Percentiles rank a stretch among this genome's conserved stretches.
phyloP scores from a whole-genome alignment of 2,113 vertebrate genomes.

The Sinosuthora webbiana region DNA sequence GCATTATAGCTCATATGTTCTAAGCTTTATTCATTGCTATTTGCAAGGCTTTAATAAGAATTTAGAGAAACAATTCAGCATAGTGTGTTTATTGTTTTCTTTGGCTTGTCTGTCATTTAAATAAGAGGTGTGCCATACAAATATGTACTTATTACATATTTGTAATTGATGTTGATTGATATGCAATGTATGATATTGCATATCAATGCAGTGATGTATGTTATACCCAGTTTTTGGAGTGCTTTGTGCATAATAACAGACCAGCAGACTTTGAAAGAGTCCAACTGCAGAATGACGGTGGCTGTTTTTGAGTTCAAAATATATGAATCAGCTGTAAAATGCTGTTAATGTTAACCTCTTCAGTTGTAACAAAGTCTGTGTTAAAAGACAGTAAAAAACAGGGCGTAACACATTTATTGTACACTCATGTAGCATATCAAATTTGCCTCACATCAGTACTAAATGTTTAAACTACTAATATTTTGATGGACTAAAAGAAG shows the following conservation, averaged over 20 bases:
- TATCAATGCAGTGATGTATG: too few relatives aligned
- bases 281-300: background rate
- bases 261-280: background rate
- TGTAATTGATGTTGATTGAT: too few relatives aligned
- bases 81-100: background rate
- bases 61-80: background rate
- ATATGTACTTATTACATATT: background rate
- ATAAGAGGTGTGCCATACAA: background rate
- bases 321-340: background rate
- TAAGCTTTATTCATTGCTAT: background rate
- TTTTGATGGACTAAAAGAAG: background rate
- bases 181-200: too few relatives aligned
- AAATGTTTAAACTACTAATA: background rate
- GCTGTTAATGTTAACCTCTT: background rate
- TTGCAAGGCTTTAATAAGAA: background rate
- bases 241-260: background rate
- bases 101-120: background rate
- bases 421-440: background rate
- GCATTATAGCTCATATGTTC: background rate
- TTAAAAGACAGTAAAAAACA: background rate
- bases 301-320: background rate
- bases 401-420: background rate
- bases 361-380: background rate
- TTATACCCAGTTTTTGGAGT: background rate
- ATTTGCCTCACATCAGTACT: background rate